These are phyloP conservation scores for Drosophila insularis DNA, from an alignment of 1,140 invertebrate genomes.

Conservation along the genomic window DNA sequence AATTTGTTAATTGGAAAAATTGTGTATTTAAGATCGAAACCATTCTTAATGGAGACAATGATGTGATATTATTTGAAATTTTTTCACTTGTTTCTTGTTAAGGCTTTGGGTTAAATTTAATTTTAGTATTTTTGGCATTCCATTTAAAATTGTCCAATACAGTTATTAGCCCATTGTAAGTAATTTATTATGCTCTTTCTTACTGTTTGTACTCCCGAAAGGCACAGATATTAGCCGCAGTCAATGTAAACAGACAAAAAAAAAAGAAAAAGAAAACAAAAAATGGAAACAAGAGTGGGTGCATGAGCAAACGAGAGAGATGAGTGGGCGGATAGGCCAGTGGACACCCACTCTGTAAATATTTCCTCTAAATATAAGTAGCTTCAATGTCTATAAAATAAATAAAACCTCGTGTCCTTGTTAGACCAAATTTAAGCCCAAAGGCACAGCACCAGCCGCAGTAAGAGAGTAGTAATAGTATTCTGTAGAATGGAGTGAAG, in stretches of 20 bases:
- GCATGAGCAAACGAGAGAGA: too few species aligned
- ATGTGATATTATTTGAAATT: too few species aligned
- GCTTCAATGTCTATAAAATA: constrained; percentile 10
- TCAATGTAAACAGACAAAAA: constrained; percentile 5
- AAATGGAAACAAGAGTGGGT: background rate
- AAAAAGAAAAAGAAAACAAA: background rate
- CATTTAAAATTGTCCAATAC: background rate
- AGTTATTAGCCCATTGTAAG: background rate
- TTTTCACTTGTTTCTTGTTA: too few species aligned
- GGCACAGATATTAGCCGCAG: constrained; percentile 19
- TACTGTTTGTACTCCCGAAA: constrained; percentile 1
- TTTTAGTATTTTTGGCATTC: background rate
- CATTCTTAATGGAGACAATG: too few species aligned
- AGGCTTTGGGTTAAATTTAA: too few species aligned
- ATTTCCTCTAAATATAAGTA: constrained; percentile 10
- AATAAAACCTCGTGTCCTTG: constrained; percentile 13
- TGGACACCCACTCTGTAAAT: constrained; percentile 3
- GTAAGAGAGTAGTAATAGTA: background rate
- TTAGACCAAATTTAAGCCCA: constrained; percentile 10
- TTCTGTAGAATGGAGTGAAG: background rate
- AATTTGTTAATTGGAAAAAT: too few species aligned
- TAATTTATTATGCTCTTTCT: constrained; percentile 10
- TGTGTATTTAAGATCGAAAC: too few species aligned
- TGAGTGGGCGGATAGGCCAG: background rate
- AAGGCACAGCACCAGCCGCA: background rate